Evolutionary conservation across 2,888 invertebrate genomes (phyloP).

Genomic region (Seira sanloemensis): DNA sequence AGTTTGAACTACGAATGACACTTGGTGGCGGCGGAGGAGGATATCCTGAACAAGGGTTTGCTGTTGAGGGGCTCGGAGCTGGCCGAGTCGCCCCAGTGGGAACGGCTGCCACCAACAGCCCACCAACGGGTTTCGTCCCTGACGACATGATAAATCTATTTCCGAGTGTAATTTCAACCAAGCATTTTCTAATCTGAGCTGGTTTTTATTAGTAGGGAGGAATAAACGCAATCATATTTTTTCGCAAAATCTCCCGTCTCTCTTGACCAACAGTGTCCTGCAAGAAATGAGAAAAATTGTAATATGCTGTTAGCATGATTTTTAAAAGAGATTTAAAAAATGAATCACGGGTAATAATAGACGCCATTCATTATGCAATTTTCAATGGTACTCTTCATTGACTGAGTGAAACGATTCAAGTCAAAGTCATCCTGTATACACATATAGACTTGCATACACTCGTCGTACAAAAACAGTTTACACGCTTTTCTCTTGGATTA

Average conservation of each 20-base stretch:
- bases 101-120: conserved; percentile 35
- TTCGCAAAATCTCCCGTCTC: neutral
- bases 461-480: neutral
- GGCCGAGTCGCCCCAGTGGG: neutral
- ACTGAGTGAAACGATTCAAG: too few species aligned
- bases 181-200: neutral
- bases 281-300: neutral
- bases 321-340: neutral
- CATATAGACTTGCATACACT: neutral
- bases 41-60: conserved; percentile 19
- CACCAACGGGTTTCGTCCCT: conserved; percentile 55
- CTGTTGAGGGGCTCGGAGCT: neutral
- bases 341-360: neutral
- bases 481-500: conserved; percentile 35
- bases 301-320: neutral
- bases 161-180: too few species aligned
- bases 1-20: conserved; percentile 53
- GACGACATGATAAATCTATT: conserved; percentile 45
- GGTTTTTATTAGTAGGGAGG: neutral
- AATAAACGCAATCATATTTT: neutral
- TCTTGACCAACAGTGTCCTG: neutral
- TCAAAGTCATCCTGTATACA: too few species aligned
- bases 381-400: conserved; percentile 13
- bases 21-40: conserved; percentile 52
- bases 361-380: conserved; percentile 2